These are phyloP conservation scores for Chelonus formosanus DNA, from an alignment of 2,888 invertebrate species.

Conservation along the genomic window DNA sequence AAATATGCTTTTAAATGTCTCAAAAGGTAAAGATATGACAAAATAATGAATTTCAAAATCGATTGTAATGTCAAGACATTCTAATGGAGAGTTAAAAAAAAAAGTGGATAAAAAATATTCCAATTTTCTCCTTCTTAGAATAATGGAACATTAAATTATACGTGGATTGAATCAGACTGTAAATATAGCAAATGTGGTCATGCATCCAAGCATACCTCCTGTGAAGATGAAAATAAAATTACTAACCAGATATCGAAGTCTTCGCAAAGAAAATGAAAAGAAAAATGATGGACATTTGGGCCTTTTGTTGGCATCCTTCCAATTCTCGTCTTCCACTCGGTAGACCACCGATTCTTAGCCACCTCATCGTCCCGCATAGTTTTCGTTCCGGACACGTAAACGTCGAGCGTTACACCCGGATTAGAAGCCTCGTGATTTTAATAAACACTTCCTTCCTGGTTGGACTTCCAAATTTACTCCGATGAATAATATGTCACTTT, in stretches of 20 bases:
- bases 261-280: constrained; percentile 54
- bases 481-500: constrained; percentile 9
- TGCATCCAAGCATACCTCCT: neutral
- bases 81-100: no score
- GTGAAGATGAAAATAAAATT: constrained; percentile 28
- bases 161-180: no score
- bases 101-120: no score
- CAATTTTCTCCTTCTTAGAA: no score
- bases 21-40: no score
- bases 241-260: constrained; percentile 55
- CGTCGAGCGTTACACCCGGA: constrained; percentile 35
- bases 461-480: constrained; percentile 31
- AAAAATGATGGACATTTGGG: constrained; percentile 47
- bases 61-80: no score
- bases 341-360: constrained; percentile 57
- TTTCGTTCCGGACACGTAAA: constrained; percentile 49
- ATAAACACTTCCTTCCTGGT: constrained; percentile 38
- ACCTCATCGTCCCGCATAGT: constrained; percentile 59
- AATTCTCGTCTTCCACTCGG: constrained; percentile 34
- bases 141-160: no score
- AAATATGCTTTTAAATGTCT: no score
- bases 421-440: constrained; percentile 38
- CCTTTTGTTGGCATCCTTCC: constrained; percentile 38
- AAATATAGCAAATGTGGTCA: neutral
- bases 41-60: no score